These are phyloP conservation scores for Sebastes matsubarae DNA, from an alignment of 2,797 vertebrate genomes.

Conservation along the genomic window DNA sequence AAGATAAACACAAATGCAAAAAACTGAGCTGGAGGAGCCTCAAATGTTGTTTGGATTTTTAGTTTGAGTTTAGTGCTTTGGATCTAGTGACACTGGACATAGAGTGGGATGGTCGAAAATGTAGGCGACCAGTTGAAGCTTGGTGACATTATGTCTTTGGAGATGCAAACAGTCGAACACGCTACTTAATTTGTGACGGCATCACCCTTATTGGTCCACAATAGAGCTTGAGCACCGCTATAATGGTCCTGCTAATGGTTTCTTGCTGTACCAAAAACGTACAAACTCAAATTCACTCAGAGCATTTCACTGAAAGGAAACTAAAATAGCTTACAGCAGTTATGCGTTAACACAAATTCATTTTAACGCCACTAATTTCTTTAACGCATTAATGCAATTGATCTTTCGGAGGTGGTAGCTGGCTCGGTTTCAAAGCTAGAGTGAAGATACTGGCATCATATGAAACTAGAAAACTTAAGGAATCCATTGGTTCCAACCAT, in stretches of 20 bases:
- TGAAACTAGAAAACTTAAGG: too few relatives aligned
- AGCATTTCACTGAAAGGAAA: too few relatives aligned
- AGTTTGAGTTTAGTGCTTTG: background rate
- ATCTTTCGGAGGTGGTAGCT: background rate
- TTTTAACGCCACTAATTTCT: background rate
- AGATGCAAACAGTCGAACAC: background rate
- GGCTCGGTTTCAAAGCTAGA: background rate
- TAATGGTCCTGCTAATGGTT: background rate
- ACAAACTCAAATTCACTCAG: too few relatives aligned
- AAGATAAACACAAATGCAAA: background rate
- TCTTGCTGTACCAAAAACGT: background rate
- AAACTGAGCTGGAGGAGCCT: background rate
- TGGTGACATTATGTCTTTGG: background rate
- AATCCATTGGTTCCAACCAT: fast-evolving
- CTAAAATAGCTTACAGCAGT: too few relatives aligned
- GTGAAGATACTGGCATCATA: too few relatives aligned
- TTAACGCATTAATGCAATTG: background rate
- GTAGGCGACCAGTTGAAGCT: background rate
- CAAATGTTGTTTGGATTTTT: background rate
- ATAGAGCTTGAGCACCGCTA: background rate
- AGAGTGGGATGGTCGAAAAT: background rate
- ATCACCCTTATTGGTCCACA: background rate
- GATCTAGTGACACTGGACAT: background rate
- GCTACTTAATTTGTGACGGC: background rate
- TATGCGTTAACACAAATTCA: too few relatives aligned